These are phyloP conservation scores for Labrus mixtus DNA, from an alignment of 2,113 vertebrate genomes.

Conservation along the genomic window DNA sequence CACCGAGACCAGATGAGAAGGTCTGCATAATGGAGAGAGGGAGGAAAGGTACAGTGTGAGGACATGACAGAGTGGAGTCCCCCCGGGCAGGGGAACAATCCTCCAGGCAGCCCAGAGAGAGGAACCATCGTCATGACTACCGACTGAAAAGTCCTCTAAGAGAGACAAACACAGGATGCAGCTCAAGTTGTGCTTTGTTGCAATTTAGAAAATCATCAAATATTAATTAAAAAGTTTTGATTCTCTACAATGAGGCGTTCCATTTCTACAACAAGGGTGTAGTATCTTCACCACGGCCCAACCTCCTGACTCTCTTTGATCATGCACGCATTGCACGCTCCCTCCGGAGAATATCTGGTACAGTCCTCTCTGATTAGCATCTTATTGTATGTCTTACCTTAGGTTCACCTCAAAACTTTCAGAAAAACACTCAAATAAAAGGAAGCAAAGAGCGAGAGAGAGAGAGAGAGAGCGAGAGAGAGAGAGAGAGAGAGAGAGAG, in stretches of 20 bases:
- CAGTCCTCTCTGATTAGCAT: conserved; percentile 60
- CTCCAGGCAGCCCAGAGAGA: conserved; percentile 26
- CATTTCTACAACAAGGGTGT: conserved; percentile 32
- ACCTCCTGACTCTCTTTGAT: conserved; percentile 60
- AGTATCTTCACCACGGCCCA: background rate
- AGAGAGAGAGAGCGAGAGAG: conserved; percentile 12
- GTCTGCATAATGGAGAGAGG: conserved; percentile 36
- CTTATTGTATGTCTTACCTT: conserved; percentile 60
- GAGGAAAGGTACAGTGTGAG: conserved; percentile 31
- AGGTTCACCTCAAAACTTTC: conserved; percentile 66
- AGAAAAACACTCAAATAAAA: conserved; percentile 34
- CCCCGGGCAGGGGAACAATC: conserved; percentile 13
- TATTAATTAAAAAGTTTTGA: background rate
- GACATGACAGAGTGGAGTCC: conserved; percentile 24
- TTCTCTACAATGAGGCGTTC: conserved; percentile 28
- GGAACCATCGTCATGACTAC: conserved; percentile 7
- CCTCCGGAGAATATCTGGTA: conserved; percentile 43
- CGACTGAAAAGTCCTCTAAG: background rate
- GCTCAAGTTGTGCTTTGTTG: conserved; percentile 4
- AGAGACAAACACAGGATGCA: conserved; percentile 2
- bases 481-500: conserved; percentile 32
- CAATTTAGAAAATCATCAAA: conserved; percentile 25
- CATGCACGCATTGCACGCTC: conserved; percentile 40
- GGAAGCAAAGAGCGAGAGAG: background rate
- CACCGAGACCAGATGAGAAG: conserved; percentile 43